Evolutionary conservation across 1,140 invertebrate genomes (phyloP).

Genomic region (Drosophila teissieri): DNA sequence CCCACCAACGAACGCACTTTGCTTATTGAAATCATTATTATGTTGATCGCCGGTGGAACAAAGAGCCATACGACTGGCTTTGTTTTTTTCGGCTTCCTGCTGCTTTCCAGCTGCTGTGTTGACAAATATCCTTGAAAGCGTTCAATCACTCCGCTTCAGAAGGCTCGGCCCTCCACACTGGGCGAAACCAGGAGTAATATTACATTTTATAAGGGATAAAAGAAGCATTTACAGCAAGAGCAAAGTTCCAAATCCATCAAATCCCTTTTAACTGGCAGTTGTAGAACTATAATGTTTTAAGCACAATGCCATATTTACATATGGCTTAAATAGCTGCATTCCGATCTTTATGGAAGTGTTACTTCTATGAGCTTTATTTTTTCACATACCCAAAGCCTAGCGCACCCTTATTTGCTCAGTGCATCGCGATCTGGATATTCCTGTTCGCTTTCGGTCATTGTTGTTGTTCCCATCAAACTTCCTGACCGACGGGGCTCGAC

Average conservation of each 20-base stretch:
- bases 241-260: no score
- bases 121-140: conserved; percentile 71
- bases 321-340: not conserved
- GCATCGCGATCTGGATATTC: conserved; percentile 36
- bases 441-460: conserved; percentile 15
- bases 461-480: conserved; percentile 51
- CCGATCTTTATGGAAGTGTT: not conserved
- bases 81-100: conserved; percentile 31
- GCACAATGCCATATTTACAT: not conserved
- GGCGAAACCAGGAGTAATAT: no score
- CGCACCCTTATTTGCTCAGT: conserved; percentile 22
- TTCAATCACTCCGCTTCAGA: conserved; percentile 65
- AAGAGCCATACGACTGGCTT: conserved; percentile 30
- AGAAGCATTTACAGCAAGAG: no score
- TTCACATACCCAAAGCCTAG: no score
- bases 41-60: conserved; percentile 31
- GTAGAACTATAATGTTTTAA: no score
- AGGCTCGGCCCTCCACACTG: conserved; percentile 54
- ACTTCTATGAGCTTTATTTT: no score
- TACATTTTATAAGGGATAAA: no score
- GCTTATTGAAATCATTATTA: conserved; percentile 32
- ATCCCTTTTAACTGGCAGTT: no score
- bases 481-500: conserved; percentile 61
- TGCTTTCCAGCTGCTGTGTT: conserved; percentile 2
- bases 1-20: conserved; percentile 39